A percentile compares a stretch with the other conserved stretches of the same genome.
Conservation (phyloP, 2,113 vertebrate genomes). For the Mastomys coucha region DNA sequence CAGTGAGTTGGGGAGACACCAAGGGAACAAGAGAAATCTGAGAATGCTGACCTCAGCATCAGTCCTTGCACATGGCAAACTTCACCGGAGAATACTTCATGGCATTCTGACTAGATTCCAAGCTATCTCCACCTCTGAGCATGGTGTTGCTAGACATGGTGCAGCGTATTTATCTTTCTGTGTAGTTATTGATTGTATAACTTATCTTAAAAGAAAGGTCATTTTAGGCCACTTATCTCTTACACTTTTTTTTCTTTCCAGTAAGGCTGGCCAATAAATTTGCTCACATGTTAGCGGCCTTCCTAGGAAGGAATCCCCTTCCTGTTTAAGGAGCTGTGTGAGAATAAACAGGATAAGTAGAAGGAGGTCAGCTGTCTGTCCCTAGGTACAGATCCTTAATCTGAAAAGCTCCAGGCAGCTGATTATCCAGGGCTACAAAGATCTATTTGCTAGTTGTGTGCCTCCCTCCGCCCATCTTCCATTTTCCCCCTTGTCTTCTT, state of each 20-base stretch:
- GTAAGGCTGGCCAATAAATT: background rate
- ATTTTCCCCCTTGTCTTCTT: background rate
- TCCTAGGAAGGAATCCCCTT: slow-evolving; percentile 8
- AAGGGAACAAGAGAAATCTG: background rate
- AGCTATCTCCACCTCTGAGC: background rate
- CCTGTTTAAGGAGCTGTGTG: background rate
- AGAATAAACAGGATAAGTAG: slow-evolving; percentile 48
- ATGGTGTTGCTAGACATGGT: background rate
- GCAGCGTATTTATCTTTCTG: background rate
- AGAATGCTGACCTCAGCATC: slow-evolving; percentile 58
- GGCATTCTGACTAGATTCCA: background rate
- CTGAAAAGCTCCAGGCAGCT: slow-evolving; percentile 53
- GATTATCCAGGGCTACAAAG: background rate
- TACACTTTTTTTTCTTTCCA: background rate
- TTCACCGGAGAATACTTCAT: slow-evolving; percentile 19
- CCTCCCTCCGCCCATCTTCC: background rate
- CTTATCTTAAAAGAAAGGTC: slow-evolving; percentile 57
- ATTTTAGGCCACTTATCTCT: slow-evolving; percentile 5
- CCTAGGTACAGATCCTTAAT: slow-evolving; percentile 42
- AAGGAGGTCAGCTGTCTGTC: slow-evolving; percentile 68
- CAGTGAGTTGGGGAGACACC: background rate
- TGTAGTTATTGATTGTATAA: slow-evolving; percentile 60
- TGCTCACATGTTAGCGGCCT: background rate
- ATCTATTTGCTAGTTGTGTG: background rate
- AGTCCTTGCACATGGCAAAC: background rate